Percentiles rank a stretch among this genome's conserved stretches.
Conservation (phyloP, 2,113 vertebrate species). For the rabbit (Oryctolagus cuniculus) region mOryCun1.1 NC_091438.1:55064501-55065000, state of each 20-base stretch:
- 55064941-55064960: slow-evolving; percentile 20
- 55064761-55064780: rapidly evolving
- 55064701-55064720: background rate
- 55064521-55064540: background rate
- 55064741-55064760: background rate
- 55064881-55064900: background rate
- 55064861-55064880: background rate
- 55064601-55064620: background rate
- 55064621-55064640: background rate
- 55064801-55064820: background rate
- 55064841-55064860: background rate
- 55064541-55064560: background rate
- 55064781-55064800: background rate
- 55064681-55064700: background rate
- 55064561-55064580: slow-evolving; percentile 22
- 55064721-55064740: background rate
- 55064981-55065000: too few relatives aligned
- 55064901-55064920: background rate
- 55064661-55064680: background rate
- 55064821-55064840: background rate
- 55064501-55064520: background rate
- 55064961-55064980: background rate
- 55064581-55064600: slow-evolving; percentile 66
- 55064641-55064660: background rate
- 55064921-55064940: background rate